Evolutionary conservation across 2,797 vertebrate genomes (phyloP).

Genomic region (Mico argentatus): DNA sequence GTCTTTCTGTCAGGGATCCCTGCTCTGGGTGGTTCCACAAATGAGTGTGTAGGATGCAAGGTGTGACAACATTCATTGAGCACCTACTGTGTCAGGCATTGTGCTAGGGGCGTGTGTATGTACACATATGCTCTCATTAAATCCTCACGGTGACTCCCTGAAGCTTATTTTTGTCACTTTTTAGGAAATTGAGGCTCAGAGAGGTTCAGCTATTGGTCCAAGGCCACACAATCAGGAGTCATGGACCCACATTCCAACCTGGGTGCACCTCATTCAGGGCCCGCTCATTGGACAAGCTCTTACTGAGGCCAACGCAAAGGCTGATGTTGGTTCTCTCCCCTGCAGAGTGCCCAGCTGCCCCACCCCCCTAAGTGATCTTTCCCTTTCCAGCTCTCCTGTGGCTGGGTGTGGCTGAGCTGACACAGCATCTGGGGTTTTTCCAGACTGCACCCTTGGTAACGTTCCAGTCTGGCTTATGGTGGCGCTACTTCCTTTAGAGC

Average conservation of each 20-base stretch:
- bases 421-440: background rate
- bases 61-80: background rate
- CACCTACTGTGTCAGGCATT: background rate
- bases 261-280: background rate
- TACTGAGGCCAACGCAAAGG: background rate
- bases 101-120: too few relatives aligned
- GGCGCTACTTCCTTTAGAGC: background rate
- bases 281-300: background rate
- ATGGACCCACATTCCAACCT: background rate
- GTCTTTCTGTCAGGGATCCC: background rate
- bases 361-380: background rate
- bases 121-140: background rate
- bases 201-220: background rate
- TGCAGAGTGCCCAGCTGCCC: background rate
- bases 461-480: background rate
- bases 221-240: background rate
- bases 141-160: background rate
- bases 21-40: background rate
- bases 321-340: accelerated
- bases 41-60: background rate
- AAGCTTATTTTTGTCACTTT: background rate
- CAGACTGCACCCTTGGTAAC: background rate
- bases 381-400: background rate
- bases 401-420: background rate
- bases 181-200: background rate